Conservation (phyloP, 1,140 invertebrate genomes). For the Sitophilus oryzae region DNA sequence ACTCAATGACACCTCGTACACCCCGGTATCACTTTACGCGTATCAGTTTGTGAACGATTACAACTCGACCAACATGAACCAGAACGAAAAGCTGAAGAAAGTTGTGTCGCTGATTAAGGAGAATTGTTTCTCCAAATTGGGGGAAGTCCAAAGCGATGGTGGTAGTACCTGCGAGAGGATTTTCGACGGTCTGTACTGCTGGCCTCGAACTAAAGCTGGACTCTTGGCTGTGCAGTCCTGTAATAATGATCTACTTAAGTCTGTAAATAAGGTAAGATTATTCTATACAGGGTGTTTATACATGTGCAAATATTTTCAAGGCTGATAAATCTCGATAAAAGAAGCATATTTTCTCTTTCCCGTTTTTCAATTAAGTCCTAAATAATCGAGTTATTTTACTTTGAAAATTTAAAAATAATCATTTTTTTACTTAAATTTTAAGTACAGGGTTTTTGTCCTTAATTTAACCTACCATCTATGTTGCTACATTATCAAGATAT, state of each 20-base stretch:
- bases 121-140: background rate
- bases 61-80: conserved; percentile 6
- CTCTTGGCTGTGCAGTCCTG: conserved; percentile 45
- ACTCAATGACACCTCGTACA: conserved; percentile 28
- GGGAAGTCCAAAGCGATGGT: background rate
- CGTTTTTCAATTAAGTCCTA: too few relatives aligned
- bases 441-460: too few relatives aligned
- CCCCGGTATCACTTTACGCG: conserved; percentile 13
- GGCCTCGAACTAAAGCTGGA: conserved; percentile 48
- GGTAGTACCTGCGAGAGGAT: conserved; percentile 28
- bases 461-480: too few relatives aligned
- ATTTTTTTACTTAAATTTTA: too few relatives aligned
- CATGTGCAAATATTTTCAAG: too few relatives aligned
- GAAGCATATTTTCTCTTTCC: too few relatives aligned
- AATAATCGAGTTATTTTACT: too few relatives aligned
- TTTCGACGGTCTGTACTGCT: conserved; percentile 54
- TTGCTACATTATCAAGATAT: too few relatives aligned
- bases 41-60: conserved; percentile 14
- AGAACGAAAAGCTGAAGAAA: background rate
- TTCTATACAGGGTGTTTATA: too few relatives aligned
- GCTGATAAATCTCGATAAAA: too few relatives aligned
- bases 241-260: conserved; percentile 49
- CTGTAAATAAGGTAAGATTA: conserved; percentile 45
- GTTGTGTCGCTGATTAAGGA: background rate
- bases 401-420: too few relatives aligned